These are phyloP conservation scores for Cyanoliseus patagonus DNA, from an alignment of 2,113 vertebrate species.

Conservation along the genomic window DNA sequence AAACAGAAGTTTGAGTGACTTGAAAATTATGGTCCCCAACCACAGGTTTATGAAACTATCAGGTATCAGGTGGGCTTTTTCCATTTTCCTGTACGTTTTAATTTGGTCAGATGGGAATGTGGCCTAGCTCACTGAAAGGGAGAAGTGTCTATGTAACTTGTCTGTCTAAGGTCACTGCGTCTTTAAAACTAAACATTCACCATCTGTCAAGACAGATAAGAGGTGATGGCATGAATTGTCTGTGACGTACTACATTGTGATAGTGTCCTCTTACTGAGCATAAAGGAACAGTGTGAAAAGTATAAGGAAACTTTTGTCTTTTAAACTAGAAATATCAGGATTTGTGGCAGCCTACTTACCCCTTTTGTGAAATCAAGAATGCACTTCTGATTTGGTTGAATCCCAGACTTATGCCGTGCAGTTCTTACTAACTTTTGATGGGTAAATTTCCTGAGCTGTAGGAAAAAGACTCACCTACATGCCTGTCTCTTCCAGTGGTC, in stretches of 20 bases:
- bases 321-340: background rate
- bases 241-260: background rate
- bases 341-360: background rate
- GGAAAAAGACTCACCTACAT: background rate
- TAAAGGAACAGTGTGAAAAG: background rate
- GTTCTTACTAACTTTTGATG: background rate
- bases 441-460: background rate
- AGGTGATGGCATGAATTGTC: background rate
- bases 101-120: background rate
- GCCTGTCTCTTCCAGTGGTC: conserved; percentile 81
- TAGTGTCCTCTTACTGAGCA: background rate
- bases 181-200: background rate
- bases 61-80: background rate
- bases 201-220: background rate
- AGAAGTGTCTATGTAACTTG: background rate
- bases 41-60: background rate
- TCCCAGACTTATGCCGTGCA: background rate
- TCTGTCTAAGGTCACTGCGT: background rate
- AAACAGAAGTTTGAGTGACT: background rate
- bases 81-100: background rate
- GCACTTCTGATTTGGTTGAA: background rate
- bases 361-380: background rate
- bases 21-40: background rate
- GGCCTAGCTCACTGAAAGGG: background rate
- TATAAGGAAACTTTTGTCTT: background rate